These are phyloP conservation scores for Carterocephalus palaemon DNA, from an alignment of 2,888 invertebrate species.

Conservation along the genomic window DNA sequence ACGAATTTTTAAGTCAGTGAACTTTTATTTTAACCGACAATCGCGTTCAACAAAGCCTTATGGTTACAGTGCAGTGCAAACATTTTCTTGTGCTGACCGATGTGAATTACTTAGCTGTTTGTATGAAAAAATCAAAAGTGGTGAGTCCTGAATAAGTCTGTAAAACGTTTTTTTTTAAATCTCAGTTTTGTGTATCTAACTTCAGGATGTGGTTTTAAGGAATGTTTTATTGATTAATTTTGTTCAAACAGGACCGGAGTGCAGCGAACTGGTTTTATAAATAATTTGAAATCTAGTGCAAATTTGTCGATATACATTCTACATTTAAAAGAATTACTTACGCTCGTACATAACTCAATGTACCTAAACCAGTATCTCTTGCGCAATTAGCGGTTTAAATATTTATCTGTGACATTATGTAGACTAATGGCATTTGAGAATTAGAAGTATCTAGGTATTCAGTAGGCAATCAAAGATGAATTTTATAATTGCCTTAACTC, in stretches of 20 bases:
- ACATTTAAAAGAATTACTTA: too few relatives aligned
- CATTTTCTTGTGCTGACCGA: slow-evolving; percentile 29
- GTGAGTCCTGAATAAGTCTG: slow-evolving; percentile 27
- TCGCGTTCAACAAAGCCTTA: slow-evolving; percentile 26
- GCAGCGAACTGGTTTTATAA: background rate
- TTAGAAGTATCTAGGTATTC: too few relatives aligned
- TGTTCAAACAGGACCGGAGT: too few relatives aligned
- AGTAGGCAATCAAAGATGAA: too few relatives aligned
- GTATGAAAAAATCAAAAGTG: slow-evolving; percentile 26
- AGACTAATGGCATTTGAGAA: too few relatives aligned
- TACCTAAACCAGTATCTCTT: slow-evolving; percentile 13
- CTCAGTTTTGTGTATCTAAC: too few relatives aligned
- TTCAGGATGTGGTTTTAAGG: slow-evolving; percentile 7
- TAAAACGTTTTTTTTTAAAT: background rate
- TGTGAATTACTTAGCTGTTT: slow-evolving; percentile 30
- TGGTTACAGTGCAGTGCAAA: slow-evolving; percentile 31
- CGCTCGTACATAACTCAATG: too few relatives aligned
- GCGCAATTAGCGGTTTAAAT: slow-evolving; percentile 1
- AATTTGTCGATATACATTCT: too few relatives aligned
- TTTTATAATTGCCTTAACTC: slow-evolving; percentile 3
- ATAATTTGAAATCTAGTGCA: too few relatives aligned
- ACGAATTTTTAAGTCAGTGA: slow-evolving; percentile 39
- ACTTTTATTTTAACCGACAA: slow-evolving; percentile 13
- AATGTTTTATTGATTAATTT: slow-evolving; percentile 1
- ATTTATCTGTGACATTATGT: too few relatives aligned